phyloP scores from a whole-genome alignment of 2,113 vertebrate genomes.

The Hirundichthys speculiger region DNA sequence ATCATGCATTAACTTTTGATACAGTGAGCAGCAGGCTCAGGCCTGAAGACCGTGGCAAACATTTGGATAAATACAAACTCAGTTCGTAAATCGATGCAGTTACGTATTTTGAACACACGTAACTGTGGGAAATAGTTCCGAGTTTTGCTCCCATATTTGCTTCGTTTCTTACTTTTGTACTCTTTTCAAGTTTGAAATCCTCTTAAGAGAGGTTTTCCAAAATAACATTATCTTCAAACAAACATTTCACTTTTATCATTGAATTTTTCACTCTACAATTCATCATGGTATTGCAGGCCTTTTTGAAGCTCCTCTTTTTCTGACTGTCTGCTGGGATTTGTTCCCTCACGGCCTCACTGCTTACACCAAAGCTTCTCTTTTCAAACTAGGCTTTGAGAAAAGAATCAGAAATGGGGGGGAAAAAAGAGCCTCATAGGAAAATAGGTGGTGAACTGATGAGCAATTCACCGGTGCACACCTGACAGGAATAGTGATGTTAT shows the following conservation, averaged over 20 bases:
- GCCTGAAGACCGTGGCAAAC: slow-evolving; percentile 25
- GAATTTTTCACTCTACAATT: slow-evolving; percentile 76
- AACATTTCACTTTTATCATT: slow-evolving; percentile 86
- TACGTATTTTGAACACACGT: slow-evolving; percentile 63
- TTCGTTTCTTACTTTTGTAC: slow-evolving; percentile 67
- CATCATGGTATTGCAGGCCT: slow-evolving; percentile 72
- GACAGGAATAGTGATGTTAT: slow-evolving; percentile 80
- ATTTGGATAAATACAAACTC: slow-evolving; percentile 37
- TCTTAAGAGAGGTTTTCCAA: slow-evolving; percentile 80
- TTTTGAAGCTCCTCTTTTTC: slow-evolving; percentile 82
- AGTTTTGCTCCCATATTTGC: slow-evolving; percentile 66
- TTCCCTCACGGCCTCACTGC: slow-evolving; percentile 78
- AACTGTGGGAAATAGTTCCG: slow-evolving; percentile 76
- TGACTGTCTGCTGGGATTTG: slow-evolving; percentile 73
- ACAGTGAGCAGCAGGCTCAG: slow-evolving; percentile 9
- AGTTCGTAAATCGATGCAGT: slow-evolving; percentile 27
- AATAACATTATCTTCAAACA: slow-evolving; percentile 86
- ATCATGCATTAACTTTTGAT: slow-evolving; percentile 21
- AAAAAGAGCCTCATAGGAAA: slow-evolving; percentile 75
- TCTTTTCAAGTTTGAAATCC: slow-evolving; percentile 74
- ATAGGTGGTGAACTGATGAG: slow-evolving; percentile 80
- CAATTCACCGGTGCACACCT: slow-evolving; percentile 77
- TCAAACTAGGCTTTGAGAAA: slow-evolving; percentile 80
- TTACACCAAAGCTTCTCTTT: slow-evolving; percentile 83
- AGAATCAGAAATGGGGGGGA: slow-evolving; percentile 47